Conservation (phyloP, 2,797 vertebrate species). For the Sternotherus odoratus region DNA sequence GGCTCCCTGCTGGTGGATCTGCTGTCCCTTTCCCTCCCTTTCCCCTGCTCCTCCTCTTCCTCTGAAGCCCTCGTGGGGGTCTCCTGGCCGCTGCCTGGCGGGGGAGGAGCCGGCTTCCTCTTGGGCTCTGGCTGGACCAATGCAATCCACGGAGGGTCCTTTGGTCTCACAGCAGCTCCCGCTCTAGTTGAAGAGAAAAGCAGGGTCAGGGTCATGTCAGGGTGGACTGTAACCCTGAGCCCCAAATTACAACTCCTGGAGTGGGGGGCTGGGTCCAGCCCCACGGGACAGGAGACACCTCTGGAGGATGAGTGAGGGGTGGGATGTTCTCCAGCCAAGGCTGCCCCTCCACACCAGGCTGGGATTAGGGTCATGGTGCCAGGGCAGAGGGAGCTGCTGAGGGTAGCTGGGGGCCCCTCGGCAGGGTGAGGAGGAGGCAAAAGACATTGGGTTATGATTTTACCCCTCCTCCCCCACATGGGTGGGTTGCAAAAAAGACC, state of each 20-base stretch:
- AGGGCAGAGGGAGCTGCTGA: not conserved
- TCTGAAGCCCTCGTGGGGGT: slow-evolving; percentile 32
- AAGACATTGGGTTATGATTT: not conserved
- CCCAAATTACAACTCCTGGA: not conserved
- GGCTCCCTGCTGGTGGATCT: slow-evolving; percentile 71
- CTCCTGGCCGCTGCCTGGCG: slow-evolving; percentile 63
- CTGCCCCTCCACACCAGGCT: not conserved
- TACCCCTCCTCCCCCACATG: not conserved
- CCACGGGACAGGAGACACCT: too few species aligned
- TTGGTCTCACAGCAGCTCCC: slow-evolving; percentile 71
- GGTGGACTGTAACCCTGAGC: not conserved
- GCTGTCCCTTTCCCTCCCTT: slow-evolving; percentile 41
- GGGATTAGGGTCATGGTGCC: not conserved
- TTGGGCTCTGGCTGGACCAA: slow-evolving; percentile 92
- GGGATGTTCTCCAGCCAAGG: not conserved
- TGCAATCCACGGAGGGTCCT: slow-evolving; percentile 96
- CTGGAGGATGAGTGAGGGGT: too few species aligned
- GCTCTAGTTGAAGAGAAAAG: slow-evolving; percentile 27
- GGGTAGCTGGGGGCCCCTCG: accelerated
- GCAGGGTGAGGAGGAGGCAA: not conserved
- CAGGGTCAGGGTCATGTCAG: not conserved
- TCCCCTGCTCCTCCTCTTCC: slow-evolving; percentile 46
- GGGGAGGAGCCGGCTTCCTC: slow-evolving; percentile 88
- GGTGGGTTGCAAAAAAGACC: not conserved
- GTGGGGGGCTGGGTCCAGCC: too few species aligned